Evolutionary conservation across 1,140 invertebrate genomes (phyloP).

Genomic region (Eciton burchellii): DNA sequence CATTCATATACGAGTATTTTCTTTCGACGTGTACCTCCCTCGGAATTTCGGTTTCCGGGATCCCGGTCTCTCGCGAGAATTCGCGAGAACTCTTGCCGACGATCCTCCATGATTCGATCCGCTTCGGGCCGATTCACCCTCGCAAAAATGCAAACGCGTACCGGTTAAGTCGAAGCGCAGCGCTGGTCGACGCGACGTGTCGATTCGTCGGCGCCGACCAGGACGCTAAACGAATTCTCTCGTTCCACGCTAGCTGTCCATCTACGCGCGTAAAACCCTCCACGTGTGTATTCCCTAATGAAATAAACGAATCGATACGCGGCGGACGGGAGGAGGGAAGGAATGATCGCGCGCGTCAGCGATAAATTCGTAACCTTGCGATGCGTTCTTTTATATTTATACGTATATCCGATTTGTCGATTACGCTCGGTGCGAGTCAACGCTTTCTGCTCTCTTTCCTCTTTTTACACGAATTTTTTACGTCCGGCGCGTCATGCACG

Average conservation of each 20-base stretch:
- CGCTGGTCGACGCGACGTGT: neutral
- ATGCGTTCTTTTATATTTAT: constrained; percentile 2
- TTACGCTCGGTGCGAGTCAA: neutral
- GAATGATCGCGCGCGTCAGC: neutral
- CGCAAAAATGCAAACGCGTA: neutral
- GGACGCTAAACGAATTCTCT: constrained; percentile 23
- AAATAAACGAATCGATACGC: constrained; percentile 46
- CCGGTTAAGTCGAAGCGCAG: neutral
- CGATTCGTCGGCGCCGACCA: neutral
- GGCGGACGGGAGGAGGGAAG: neutral
- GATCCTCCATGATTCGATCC: neutral
- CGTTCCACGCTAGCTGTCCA: neutral
- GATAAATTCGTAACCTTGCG: constrained; percentile 43
- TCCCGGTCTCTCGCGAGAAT: neutral
- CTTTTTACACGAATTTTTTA: too few species aligned
- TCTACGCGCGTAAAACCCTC: constrained; percentile 1
- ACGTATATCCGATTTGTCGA: neutral
- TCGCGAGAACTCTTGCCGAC: neutral
- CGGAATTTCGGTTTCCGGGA: neutral
- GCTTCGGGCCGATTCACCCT: too few species aligned
- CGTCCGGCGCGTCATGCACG: too few species aligned
- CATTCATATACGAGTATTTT: neutral
- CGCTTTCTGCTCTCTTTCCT: neutral
- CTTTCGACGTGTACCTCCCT: neutral
- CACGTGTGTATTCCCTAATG: constrained; percentile 30